These are phyloP conservation scores for Epizoanthus rinbou DNA, from an alignment of 92 coral and sea anemone species.

Conservation along the genomic window DNA sequence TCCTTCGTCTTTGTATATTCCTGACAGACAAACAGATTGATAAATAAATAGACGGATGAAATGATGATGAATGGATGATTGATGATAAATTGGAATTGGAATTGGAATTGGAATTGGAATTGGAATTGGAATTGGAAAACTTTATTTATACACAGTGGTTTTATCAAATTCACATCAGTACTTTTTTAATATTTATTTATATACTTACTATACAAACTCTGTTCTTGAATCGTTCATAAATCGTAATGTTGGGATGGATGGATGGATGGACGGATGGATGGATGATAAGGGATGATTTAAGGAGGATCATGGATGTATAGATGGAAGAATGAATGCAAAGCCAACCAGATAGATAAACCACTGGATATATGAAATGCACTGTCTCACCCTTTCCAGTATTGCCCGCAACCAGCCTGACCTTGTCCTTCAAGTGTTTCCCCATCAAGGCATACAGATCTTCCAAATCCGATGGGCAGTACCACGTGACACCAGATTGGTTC, in stretches of 20 bases:
- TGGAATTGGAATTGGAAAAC: too few species aligned
- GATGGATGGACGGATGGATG: background rate
- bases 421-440: constrained; percentile 58
- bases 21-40: constrained; percentile 34
- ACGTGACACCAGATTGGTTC: constrained; percentile 34
- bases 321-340: background rate
- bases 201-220: too few species aligned
- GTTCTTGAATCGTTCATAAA: too few species aligned
- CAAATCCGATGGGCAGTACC: constrained; percentile 76
- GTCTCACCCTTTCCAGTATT: constrained; percentile 84
- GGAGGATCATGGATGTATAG: background rate
- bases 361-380: background rate
- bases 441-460: constrained; percentile 73
- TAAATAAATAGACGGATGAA: background rate
- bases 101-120: too few species aligned
- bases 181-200: too few species aligned
- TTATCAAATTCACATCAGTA: too few species aligned
- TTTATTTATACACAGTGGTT: too few species aligned
- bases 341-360: background rate
- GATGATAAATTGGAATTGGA: too few species aligned
- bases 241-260: too few species aligned
- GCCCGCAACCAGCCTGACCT: constrained; percentile 81
- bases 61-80: too few species aligned
- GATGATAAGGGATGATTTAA: background rate
- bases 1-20: constrained; percentile 78